Evolutionary conservation across 1,140 invertebrate species (phyloP).

Genomic region (Habropoda laboriosa): DNA sequence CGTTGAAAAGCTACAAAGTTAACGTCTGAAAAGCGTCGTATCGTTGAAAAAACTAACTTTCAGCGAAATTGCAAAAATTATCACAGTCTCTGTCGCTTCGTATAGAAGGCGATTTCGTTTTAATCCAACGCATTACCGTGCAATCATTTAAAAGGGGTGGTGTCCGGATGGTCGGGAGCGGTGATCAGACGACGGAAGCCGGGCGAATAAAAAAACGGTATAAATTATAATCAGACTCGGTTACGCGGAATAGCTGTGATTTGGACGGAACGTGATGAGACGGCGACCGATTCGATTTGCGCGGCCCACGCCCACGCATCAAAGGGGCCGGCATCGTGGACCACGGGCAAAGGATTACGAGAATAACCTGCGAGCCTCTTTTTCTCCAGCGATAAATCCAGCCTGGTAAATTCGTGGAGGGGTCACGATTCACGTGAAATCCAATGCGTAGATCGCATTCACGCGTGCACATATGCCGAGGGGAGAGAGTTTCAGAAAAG

Average conservation of each 20-base stretch:
- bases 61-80: too few species aligned
- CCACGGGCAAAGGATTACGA: conserved; percentile 68
- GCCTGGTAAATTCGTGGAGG: conserved; percentile 23
- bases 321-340: conserved; percentile 64
- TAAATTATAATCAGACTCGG: conserved; percentile 74
- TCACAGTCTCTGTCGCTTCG: not conserved
- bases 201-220: conserved; percentile 33
- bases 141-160: not conserved
- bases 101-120: too few species aligned
- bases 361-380: conserved; percentile 58
- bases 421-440: conserved; percentile 39
- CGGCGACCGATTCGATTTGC: conserved; percentile 74
- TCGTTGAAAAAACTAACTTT: too few species aligned
- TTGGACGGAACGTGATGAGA: conserved; percentile 74
- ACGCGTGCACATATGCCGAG: conserved; percentile 4
- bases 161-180: not conserved
- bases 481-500: conserved; percentile 7
- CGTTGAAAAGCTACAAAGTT: too few species aligned
- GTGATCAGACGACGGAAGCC: conserved; percentile 23
- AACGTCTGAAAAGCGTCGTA: too few species aligned
- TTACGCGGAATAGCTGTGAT: conserved; percentile 55
- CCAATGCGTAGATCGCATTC: conserved; percentile 43
- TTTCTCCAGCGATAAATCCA: conserved; percentile 58
- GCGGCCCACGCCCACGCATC: conserved; percentile 73
- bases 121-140: too few species aligned